Evolutionary conservation across 2,113 vertebrate species (phyloP), one percentile per base, ranked within the genome.

Genomic region (Triplophysa tibetana): DNA sequence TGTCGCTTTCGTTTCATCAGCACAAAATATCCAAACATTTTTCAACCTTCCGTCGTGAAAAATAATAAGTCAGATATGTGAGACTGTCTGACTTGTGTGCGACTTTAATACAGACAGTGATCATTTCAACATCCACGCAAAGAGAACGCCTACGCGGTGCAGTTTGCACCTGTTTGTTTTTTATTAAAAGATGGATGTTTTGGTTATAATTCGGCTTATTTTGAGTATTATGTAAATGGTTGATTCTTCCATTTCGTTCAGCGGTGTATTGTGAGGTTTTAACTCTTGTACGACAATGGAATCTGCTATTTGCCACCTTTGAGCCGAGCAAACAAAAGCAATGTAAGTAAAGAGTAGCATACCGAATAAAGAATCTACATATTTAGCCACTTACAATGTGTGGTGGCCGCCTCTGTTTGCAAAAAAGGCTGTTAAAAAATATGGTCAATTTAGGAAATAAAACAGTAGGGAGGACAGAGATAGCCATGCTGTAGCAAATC

Each of bases 1-100:
- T 82, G 19, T 87, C 89, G 94, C 93, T 94, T 94, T 94, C 94
- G 95, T 95, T 96, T 94, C 95, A 93, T 92, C 94, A 89, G 92
- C 85, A 79, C 86, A 84, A 80, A 48, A 75, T 81, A 83, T 58
- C 13, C 83, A 87, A 87, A 88, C 86, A 66, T 85, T 64, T 83
- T 78, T 77, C 69, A 73, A 80, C 82, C 80, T 86, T 65, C 58
- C 80, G 85, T 83, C 82, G 65, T 84, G 82, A 72, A 56, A 24
- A 9, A 69, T 29, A 80, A 81, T 21, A 60, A 69, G 84, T 84
- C 75, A 29, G 29, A 29, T 43, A 48, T 23, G 33, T 48, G 72
- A 67, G 54, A 43, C 26, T 45, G 13, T 75, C 23, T 65, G 72
- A 80, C 24, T 70, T 83, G 52, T 48, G 33, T n/a, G 50, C 21